phyloP scores from a whole-genome alignment of 2,888 invertebrate genomes.

The Julus scandinavius region DNA sequence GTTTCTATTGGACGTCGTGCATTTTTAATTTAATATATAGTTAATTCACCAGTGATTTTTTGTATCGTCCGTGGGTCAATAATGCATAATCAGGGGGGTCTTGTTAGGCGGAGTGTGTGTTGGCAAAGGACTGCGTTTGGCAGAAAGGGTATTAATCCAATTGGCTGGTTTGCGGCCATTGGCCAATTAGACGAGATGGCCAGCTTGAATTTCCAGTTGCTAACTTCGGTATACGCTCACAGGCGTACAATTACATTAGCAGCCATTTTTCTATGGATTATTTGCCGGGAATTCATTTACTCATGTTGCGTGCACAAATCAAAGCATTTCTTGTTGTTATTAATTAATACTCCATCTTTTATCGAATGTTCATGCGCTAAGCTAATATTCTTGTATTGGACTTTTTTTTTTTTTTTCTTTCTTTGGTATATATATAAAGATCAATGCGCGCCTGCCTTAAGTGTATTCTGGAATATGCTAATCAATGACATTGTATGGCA shows the following conservation, averaged over 20 bases:
- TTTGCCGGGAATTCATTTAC: slow-evolving; percentile 31
- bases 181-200: slow-evolving; percentile 29
- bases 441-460: neutral
- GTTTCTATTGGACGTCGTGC: no score
- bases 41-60: neutral
- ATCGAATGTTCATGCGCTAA: slow-evolving; percentile 6
- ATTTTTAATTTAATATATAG: neutral
- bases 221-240: neutral
- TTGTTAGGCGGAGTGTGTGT: neutral
- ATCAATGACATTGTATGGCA: neutral
- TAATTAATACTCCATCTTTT: slow-evolving; percentile 39
- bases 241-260: neutral
- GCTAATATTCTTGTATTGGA: slow-evolving; percentile 19
- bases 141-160: neutral
- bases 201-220: neutral
- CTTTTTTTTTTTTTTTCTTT: neutral
- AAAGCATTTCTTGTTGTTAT: slow-evolving; percentile 16
- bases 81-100: neutral
- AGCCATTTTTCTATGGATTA: slow-evolving; percentile 19
- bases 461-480: neutral
- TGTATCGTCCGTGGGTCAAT: neutral
- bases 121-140: neutral
- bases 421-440: neutral
- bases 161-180: slow-evolving; percentile 3
- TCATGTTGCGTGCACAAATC: slow-evolving; percentile 19